These are phyloP conservation scores for Cryptocephalus moraei DNA, from an alignment of 2,888 invertebrate species.

Conservation along the genomic window DNA sequence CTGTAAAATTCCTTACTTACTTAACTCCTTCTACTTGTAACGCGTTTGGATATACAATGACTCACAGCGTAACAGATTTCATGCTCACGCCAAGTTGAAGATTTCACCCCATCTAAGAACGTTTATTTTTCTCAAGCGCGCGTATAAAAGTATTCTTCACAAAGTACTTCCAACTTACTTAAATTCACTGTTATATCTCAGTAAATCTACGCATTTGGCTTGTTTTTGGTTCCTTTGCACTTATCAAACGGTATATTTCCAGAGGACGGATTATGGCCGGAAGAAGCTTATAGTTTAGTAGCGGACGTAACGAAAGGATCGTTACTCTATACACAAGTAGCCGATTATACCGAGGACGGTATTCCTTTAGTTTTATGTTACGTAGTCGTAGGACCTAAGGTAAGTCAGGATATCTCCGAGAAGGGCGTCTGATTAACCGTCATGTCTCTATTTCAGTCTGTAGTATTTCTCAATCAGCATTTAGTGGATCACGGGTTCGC, in stretches of 20 bases:
- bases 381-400: constrained; percentile 61
- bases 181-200: no score
- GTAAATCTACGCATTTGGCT: no score
- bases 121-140: no score
- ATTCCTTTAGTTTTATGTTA: constrained; percentile 76
- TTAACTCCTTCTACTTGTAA: no score
- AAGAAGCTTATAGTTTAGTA: constrained; percentile 68
- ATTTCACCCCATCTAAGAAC: no score
- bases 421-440: not conserved
- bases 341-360: constrained; percentile 69
- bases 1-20: no score
- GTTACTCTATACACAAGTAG: constrained; percentile 80
- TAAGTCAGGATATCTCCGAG: constrained; percentile 25
- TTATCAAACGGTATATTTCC: constrained; percentile 8
- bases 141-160: no score
- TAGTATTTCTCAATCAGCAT: constrained; percentile 78
- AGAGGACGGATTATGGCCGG: constrained; percentile 53
- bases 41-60: no score
- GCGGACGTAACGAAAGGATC: constrained; percentile 71
- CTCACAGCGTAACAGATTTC: no score
- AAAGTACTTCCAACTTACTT: no score
- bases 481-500: constrained; percentile 76
- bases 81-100: no score
- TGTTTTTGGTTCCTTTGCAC: no score
- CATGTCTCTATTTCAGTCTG: constrained; percentile 49